These are phyloP conservation scores for Musca vetustissima DNA, from an alignment of 1,140 invertebrate genomes.

Conservation along the genomic window DNA sequence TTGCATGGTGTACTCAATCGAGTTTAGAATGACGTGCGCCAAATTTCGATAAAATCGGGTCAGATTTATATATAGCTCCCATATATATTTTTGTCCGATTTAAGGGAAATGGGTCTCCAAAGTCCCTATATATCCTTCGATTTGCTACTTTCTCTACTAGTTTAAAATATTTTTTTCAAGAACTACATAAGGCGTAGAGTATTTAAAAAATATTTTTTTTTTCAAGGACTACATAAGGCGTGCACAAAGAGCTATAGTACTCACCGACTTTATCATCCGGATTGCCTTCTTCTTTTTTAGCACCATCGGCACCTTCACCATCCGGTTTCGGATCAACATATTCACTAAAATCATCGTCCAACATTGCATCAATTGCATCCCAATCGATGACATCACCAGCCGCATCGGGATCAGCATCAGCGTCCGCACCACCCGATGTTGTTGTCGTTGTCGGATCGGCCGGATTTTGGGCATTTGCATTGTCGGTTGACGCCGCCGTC, in stretches of 20 bases:
- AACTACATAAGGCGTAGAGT: too few species aligned
- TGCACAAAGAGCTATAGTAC: constrained; percentile 31
- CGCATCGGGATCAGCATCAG: constrained; percentile 42
- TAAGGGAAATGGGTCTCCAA: too few species aligned
- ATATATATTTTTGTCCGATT: too few species aligned
- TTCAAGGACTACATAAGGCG: too few species aligned
- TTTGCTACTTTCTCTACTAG: too few species aligned
- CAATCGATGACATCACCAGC: constrained; percentile 51
- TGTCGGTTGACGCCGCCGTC: constrained; percentile 33
- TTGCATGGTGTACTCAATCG: too few species aligned
- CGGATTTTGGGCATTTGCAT: constrained; percentile 27
- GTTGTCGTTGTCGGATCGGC: constrained; percentile 20
- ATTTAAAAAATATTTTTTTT: too few species aligned
- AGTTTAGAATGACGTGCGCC: too few species aligned
- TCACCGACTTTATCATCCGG: constrained; percentile 85
- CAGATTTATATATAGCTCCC: too few species aligned
- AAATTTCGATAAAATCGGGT: too few species aligned
- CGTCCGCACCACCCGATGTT: constrained; percentile 32
- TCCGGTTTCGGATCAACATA: constrained; percentile 56
- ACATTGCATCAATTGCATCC: constrained; percentile 53
- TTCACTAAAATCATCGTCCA: constrained; percentile 53
- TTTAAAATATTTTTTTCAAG: too few species aligned
- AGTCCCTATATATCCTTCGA: too few species aligned
- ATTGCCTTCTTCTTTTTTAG: constrained; percentile 63
- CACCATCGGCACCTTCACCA: constrained; percentile 33